Percentiles rank a stretch among this genome's conserved stretches.
phyloP scores from a whole-genome alignment of 2,888 invertebrate genomes.

The Melanostoma mellinum region DNA sequence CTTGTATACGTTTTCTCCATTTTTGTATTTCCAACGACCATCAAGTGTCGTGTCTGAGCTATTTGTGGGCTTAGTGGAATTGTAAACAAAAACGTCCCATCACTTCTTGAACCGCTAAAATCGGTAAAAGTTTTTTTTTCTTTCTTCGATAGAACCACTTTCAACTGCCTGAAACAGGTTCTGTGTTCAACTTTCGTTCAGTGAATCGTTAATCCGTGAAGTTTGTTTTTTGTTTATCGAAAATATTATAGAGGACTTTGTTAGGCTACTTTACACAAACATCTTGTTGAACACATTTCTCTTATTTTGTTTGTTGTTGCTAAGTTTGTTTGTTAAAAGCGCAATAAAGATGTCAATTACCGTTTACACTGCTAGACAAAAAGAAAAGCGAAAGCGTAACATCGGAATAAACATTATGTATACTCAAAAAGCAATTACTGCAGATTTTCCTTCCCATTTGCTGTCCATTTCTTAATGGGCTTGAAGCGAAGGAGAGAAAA shows the following conservation, averaged over 20 bases:
- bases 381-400: slow-evolving; percentile 69
- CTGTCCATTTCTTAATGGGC: slow-evolving; percentile 63
- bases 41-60: no score
- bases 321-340: slow-evolving; percentile 18
- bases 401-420: slow-evolving; percentile 49
- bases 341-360: slow-evolving; percentile 65
- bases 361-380: slow-evolving; percentile 42
- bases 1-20: no score
- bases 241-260: slow-evolving; percentile 6
- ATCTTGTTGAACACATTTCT: slow-evolving; percentile 46
- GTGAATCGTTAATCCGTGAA: slow-evolving; percentile 46
- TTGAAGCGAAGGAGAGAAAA: slow-evolving; percentile 29
- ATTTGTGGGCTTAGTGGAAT: no score
- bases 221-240: slow-evolving; percentile 3
- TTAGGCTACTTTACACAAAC: slow-evolving; percentile 3
- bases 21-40: no score
- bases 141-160: slow-evolving; percentile 7
- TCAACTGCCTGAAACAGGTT: slow-evolving; percentile 28
- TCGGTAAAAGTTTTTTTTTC: neutral
- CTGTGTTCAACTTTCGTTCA: slow-evolving; percentile 23
- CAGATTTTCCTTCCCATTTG: slow-evolving; percentile 67
- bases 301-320: slow-evolving; percentile 24
- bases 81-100: neutral
- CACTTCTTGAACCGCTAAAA: neutral
- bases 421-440: slow-evolving; percentile 62